These are phyloP conservation scores for Pangasius krempfi DNA, from an alignment of 2,797 vertebrate species.

Conservation along the genomic window DNA sequence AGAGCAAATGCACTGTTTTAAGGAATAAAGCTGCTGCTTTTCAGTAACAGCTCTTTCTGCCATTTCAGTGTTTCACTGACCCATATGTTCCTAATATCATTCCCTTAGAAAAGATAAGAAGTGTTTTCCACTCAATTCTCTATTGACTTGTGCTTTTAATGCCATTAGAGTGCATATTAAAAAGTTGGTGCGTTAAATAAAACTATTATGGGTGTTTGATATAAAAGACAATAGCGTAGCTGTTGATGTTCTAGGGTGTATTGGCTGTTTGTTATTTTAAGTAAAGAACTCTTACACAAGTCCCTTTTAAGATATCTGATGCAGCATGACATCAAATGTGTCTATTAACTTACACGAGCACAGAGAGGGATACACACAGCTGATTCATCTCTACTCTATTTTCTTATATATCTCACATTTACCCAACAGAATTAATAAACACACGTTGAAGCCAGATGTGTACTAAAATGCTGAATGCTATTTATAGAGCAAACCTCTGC, in stretches of 20 bases:
- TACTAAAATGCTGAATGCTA: slow-evolving; percentile 46
- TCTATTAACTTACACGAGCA: slow-evolving; percentile 74
- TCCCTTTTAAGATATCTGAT: slow-evolving; percentile 74
- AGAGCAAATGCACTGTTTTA: slow-evolving; percentile 34
- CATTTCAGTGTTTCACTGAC: slow-evolving; percentile 27
- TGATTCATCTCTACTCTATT: slow-evolving; percentile 70
- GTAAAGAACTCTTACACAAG: slow-evolving; percentile 73
- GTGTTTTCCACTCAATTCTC: slow-evolving; percentile 63
- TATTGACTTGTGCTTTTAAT: slow-evolving; percentile 71
- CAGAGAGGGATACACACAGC: slow-evolving; percentile 59
- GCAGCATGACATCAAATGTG: slow-evolving; percentile 75
- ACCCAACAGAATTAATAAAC: slow-evolving; percentile 57
- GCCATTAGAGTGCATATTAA: slow-evolving; percentile 68
- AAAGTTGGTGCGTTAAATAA: slow-evolving; percentile 77
- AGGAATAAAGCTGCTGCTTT: slow-evolving; percentile 17
- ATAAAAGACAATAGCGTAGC: slow-evolving; percentile 77
- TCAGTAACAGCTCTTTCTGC: slow-evolving; percentile 28
- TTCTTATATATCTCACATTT: slow-evolving; percentile 34
- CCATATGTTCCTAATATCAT: slow-evolving; percentile 29
- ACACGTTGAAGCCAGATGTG: slow-evolving; percentile 59
- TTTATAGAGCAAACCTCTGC: slow-evolving; percentile 59
- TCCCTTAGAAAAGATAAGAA: slow-evolving; percentile 62
- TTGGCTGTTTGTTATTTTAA: slow-evolving; percentile 79
- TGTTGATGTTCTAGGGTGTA: slow-evolving; percentile 72
- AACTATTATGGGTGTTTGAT: slow-evolving; percentile 76